Evolutionary conservation across 2,113 vertebrate species (phyloP).

Genomic region (Gallinago paraguaiae): DNA sequence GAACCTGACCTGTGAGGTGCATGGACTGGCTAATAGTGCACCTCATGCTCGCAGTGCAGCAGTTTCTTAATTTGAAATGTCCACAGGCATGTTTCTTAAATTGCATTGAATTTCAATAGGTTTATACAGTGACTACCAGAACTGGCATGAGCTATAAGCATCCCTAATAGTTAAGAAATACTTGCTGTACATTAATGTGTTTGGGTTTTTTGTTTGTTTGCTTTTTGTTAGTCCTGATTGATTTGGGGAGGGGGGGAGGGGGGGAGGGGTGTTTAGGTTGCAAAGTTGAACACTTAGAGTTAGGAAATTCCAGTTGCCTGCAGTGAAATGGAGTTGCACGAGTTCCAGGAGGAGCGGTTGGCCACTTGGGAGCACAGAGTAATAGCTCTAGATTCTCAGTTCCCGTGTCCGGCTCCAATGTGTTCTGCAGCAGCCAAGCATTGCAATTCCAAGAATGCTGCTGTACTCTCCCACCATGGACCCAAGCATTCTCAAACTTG

Average conservation of each 20-base stretch:
- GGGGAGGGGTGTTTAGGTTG: not conserved
- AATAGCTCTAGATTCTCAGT: not conserved
- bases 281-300: not conserved
- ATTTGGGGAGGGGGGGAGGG: not conserved
- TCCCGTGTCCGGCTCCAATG: not conserved
- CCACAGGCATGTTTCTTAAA: not conserved
- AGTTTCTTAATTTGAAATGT: not conserved
- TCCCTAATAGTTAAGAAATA: not conserved
- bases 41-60: not conserved
- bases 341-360: not conserved
- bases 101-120: not conserved
- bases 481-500: not conserved
- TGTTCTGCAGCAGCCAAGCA: not conserved
- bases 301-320: not conserved
- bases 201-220: not conserved
- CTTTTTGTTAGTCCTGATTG: not conserved
- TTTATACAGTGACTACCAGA: not conserved
- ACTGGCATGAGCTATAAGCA: not conserved
- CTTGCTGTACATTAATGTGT: not conserved
- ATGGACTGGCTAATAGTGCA: not conserved
- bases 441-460: not conserved
- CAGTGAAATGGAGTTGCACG: not conserved
- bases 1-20: not conserved
- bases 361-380: not conserved
- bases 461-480: not conserved